Evolutionary conservation across 1,140 invertebrate genomes (phyloP), one percentile per base, ranked within the genome.

Genomic region (Tetramorium simillimum): DNA sequence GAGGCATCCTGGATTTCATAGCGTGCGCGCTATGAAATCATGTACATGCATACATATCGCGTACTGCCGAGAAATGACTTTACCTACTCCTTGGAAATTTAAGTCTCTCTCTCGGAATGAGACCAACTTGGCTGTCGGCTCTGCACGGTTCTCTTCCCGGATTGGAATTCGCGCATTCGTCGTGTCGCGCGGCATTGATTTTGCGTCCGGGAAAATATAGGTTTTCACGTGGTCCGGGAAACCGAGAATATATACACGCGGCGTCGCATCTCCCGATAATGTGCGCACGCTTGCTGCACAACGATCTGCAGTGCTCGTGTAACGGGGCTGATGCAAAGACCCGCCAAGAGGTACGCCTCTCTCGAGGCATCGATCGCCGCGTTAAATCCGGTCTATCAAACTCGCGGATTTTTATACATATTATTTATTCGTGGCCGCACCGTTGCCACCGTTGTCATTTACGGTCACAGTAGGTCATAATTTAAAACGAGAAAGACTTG

Each of bases 281-380:
- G 86, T 65, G 80, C 65, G 72, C 72, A 33, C 73, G 81, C 67
- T 43, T 80, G 51, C 77, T 28, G 72, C 65, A 69, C 73, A 86
- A 80, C 67, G 56, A 78, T 88, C 67, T 85, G 65, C 67, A 72
- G 12, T 49, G 2, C 9, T 86, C 51, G 9, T 43, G n/a, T n/a
- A 65, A 81, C 53, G n/a, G 21, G 12, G 53, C 14, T 56, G 18
- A 21, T 49, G 18, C 18, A 28, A 78, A 46, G 60, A 49, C 53
- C 10, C 40, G 2, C 10, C 3, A 12, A 46, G 33, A 43, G 37
- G 7, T 53, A n/a, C 43, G 24, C 28, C 28, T 18, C 37, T 78
- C 60, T 49, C 21, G 53, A 76, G 73, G 28, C 28, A 73, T 60
- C 60, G 43, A 51, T 80, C 2, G 14, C 28, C 18, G 6, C 40